Conservation (phyloP, 1,140 invertebrate genomes). For the Bradynema listronoti region DNA sequence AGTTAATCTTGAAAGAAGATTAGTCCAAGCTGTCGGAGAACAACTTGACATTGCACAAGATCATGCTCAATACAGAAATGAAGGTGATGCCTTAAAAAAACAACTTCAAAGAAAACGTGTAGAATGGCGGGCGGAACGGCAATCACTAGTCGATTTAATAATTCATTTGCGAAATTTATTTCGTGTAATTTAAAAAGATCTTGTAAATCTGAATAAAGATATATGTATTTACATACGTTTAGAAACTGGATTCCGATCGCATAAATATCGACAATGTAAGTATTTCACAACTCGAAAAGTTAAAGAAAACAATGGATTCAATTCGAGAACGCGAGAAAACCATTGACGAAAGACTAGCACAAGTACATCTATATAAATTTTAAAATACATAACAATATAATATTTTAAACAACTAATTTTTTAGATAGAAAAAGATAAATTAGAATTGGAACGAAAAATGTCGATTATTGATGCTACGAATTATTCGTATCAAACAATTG, state of each 20-base stretch:
- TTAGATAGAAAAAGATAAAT: constrained; percentile 11
- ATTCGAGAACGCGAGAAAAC: not conserved
- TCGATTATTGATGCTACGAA: constrained; percentile 10
- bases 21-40: constrained; percentile 38
- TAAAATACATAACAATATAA: not conserved
- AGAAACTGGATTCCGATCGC: not conserved
- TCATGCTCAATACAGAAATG: constrained; percentile 12
- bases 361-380: not conserved
- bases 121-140: constrained; percentile 22
- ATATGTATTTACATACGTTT: not conserved
- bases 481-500: constrained; percentile 16
- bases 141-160: constrained; percentile 23
- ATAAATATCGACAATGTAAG: constrained; percentile 3
- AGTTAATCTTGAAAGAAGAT: constrained; percentile 42
- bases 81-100: constrained; percentile 19
- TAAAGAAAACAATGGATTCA: constrained; percentile 7
- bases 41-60: constrained; percentile 34
- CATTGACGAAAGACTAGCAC: not conserved
- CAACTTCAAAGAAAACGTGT: constrained; percentile 16
- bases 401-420: not conserved
- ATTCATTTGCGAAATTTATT: constrained; percentile 12
- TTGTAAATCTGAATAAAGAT: not conserved
- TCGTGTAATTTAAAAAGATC: not conserved
- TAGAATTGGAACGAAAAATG: constrained; percentile 10
- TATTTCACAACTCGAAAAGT: constrained; percentile 8